A percentile compares a stretch with the other conserved stretches of the same genome.
phyloP scores from a whole-genome alignment of 2,113 vertebrate species.

The Oryzias celebensis region DNA sequence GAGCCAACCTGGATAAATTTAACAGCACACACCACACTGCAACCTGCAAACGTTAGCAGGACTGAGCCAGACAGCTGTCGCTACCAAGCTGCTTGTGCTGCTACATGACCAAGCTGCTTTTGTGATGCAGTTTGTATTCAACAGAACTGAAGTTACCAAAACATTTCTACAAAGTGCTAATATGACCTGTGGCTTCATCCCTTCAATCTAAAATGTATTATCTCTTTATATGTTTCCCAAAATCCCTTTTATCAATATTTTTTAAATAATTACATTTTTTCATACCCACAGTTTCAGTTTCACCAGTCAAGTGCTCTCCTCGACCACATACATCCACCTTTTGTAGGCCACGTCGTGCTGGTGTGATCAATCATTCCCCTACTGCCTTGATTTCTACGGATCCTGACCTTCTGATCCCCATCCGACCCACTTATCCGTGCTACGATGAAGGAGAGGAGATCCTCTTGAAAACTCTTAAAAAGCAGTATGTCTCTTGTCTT shows the following conservation, averaged over 20 bases:
- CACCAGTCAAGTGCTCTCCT: slow-evolving; percentile 71
- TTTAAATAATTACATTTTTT: too few species aligned
- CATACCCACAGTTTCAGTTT: slow-evolving; percentile 41
- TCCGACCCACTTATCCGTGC: slow-evolving; percentile 53
- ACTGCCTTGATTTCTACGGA: slow-evolving; percentile 57
- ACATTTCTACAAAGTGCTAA: not conserved
- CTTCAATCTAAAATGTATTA: too few species aligned
- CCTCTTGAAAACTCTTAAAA: slow-evolving; percentile 76
- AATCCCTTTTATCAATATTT: too few species aligned
- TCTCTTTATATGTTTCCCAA: too few species aligned
- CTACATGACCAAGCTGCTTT: too few species aligned
- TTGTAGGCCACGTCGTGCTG: slow-evolving; percentile 58
- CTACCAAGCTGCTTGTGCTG: too few species aligned
- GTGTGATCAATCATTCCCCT: slow-evolving; percentile 48
- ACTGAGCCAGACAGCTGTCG: too few species aligned
- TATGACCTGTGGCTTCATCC: too few species aligned
- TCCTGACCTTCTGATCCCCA: slow-evolving; percentile 76
- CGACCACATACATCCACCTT: slow-evolving; percentile 52
- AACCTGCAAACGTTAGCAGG: too few species aligned
- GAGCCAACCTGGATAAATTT: too few species aligned
- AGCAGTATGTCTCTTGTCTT: slow-evolving; percentile 61
- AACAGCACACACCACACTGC: too few species aligned
- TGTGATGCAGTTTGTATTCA: not conserved
- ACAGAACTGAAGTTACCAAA: not conserved
- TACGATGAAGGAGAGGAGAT: slow-evolving; percentile 69